These are phyloP conservation scores for Azemiops feae DNA, from an alignment of 2,113 vertebrate species.

Conservation along the genomic window DNA sequence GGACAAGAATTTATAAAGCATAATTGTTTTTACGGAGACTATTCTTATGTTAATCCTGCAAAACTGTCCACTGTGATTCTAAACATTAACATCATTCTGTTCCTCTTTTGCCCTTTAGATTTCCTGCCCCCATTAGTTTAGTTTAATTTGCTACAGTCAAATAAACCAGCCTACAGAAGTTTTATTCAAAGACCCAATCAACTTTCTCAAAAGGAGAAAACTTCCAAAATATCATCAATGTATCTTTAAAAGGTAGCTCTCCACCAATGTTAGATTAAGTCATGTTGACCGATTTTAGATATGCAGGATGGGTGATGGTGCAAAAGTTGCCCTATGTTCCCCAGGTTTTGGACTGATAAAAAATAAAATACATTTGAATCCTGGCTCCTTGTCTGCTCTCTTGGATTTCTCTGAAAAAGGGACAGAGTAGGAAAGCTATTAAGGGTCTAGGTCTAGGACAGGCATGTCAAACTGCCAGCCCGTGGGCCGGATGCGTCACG, in stretches of 20 bases:
- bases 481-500: no score
- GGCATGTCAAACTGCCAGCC: no score
- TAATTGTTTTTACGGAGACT: slow-evolving; percentile 76
- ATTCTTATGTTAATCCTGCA: slow-evolving; percentile 59
- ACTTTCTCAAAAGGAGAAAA: not conserved
- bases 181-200: not conserved
- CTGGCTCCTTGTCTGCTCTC: not conserved
- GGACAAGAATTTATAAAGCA: slow-evolving; percentile 38
- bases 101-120: slow-evolving; percentile 73
- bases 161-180: not conserved
- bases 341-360: not conserved
- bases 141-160: not conserved
- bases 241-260: not conserved
- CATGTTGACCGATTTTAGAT: not conserved
- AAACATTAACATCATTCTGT: slow-evolving; percentile 70
- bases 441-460: not conserved
- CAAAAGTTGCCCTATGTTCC: not conserved
- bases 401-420: not conserved
- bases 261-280: not conserved
- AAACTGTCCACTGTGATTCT: slow-evolving; percentile 69
- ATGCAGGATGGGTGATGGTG: not conserved
- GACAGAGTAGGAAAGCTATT: not conserved
- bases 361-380: not conserved
- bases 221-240: not conserved
- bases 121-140: slow-evolving; percentile 72